phyloP scores from a whole-genome alignment of 2,113 vertebrate genomes.

The Hirundichthys speculiger region DNA sequence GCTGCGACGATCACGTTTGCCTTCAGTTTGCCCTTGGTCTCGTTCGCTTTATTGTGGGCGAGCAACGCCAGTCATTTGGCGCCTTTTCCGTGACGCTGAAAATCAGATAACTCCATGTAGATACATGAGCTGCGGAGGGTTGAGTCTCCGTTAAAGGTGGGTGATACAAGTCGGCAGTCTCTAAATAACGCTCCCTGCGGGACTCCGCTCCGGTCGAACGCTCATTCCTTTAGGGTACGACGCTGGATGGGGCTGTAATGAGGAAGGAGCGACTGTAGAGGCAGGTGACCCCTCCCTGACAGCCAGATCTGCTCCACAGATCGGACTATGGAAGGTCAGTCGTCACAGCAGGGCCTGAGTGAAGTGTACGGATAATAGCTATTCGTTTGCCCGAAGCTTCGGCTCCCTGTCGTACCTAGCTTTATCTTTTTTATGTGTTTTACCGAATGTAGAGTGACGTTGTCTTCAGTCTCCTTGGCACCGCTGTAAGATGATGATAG shows the following conservation, averaged over 20 bases:
- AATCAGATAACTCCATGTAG: slow-evolving; percentile 32
- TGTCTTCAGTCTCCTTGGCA: slow-evolving; percentile 26
- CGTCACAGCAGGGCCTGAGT: slow-evolving; percentile 42
- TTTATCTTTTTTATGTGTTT: slow-evolving; percentile 31
- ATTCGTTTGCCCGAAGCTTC: slow-evolving; percentile 46
- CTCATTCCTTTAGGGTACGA: slow-evolving; percentile 33
- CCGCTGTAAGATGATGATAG: slow-evolving; percentile 32
- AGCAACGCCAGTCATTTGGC: not conserved
- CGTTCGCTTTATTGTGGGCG: too few relatives aligned
- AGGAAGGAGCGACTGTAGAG: slow-evolving; percentile 38
- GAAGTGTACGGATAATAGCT: slow-evolving; percentile 51
- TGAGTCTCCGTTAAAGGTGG: slow-evolving; percentile 40
- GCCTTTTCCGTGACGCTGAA: slow-evolving; percentile 36
- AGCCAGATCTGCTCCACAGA: slow-evolving; percentile 52
- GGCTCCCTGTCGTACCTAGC: slow-evolving; percentile 24
- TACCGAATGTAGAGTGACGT: slow-evolving; percentile 31
- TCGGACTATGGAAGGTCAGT: slow-evolving; percentile 56
- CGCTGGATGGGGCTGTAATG: slow-evolving; percentile 52
- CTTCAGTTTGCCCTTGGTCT: too few relatives aligned
- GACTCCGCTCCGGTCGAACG: slow-evolving; percentile 26
- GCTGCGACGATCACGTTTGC: too few relatives aligned
- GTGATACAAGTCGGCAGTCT: slow-evolving; percentile 39
- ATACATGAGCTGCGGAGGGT: slow-evolving; percentile 5
- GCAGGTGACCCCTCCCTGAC: slow-evolving; percentile 47
- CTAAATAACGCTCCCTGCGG: slow-evolving; percentile 57